phyloP scores from a whole-genome alignment of 2,888 invertebrate genomes.

The Drosophila silvestris region DNA sequence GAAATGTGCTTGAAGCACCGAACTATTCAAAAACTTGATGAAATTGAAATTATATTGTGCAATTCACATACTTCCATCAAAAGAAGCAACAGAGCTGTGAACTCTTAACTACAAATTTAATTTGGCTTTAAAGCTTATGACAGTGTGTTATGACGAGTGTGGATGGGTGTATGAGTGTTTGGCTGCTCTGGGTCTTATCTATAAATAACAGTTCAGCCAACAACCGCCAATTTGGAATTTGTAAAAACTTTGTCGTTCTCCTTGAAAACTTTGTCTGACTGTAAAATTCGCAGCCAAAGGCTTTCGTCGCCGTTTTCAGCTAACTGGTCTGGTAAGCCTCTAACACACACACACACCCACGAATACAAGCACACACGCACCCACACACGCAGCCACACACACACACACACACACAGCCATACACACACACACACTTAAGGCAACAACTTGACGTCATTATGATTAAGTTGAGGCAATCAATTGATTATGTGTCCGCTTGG shows the following conservation, averaged over 20 bases:
- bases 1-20: background rate
- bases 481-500: constrained; percentile 32
- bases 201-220: constrained; percentile 61
- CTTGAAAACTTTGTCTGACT: constrained; percentile 61
- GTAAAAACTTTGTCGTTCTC: constrained; percentile 50
- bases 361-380: background rate
- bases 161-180: constrained; percentile 3
- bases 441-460: constrained; percentile 39
- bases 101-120: constrained; percentile 33
- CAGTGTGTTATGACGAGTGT: background rate
- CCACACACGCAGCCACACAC: constrained; percentile 1
- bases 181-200: constrained; percentile 52
- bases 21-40: constrained; percentile 4
- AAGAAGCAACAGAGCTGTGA: constrained; percentile 23
- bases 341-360: constrained; percentile 20
- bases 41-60: constrained; percentile 8
- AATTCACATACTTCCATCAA: constrained; percentile 15
- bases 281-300: constrained; percentile 42
- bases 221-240: constrained; percentile 58
- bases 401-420: background rate
- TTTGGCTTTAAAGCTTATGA: constrained; percentile 23
- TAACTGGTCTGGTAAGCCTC: constrained; percentile 40
- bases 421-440: constrained; percentile 3
- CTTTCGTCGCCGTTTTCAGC: constrained; percentile 41
- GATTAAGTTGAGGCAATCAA: constrained; percentile 63